Evolutionary conservation across 1,140 invertebrate species (phyloP), one percentile per base, ranked within the genome.

Genomic region (Hestina assimilis): DNA sequence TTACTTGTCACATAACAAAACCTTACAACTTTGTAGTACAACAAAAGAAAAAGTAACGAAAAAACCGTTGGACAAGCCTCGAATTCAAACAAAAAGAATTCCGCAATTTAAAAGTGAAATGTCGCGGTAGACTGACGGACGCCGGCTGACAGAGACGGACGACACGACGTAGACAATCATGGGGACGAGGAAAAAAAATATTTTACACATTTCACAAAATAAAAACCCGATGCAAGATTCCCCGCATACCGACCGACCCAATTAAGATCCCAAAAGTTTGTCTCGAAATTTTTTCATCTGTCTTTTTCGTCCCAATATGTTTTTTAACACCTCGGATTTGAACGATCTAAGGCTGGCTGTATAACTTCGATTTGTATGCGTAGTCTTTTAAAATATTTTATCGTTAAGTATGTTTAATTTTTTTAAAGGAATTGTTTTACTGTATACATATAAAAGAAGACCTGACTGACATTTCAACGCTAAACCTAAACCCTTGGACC

Each of bases 201-300:
- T 42, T 43, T 46, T 31, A 52, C 62, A 60, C 61, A 63, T 61
- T 54, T 40, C 20, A 42, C 29, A 63, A 63, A 61, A 66, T 47
- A 60, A 67, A 58, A 52, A 41, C 55, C 7, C 33, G 53, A 66
- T 58, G 56, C 65, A 60, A 59, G 66, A 82, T 83, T 72, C 77
- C 73, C 40, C 61, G 65, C 68, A 79, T 83, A 66, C 75, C 73
- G 48, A 4, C 21, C 63, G 55, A 60, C 63, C 79, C 79, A 83
- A 83, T 83, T 83, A 83, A 83, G 77, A 83, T 83, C 75, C 70
- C 59, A 63, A 69, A 63, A 80, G 79, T 80, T 83, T 81, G 74
- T 82, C 73, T 46, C 40, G 38, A 35, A 45, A 23, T 33, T 15
- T 59, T 65, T 70, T 67, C 64, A 65, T 56, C 59, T 60, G 21